Evolutionary conservation across 2,888 invertebrate genomes (phyloP).

Genomic region (Bedellia somnulentella): DNA sequence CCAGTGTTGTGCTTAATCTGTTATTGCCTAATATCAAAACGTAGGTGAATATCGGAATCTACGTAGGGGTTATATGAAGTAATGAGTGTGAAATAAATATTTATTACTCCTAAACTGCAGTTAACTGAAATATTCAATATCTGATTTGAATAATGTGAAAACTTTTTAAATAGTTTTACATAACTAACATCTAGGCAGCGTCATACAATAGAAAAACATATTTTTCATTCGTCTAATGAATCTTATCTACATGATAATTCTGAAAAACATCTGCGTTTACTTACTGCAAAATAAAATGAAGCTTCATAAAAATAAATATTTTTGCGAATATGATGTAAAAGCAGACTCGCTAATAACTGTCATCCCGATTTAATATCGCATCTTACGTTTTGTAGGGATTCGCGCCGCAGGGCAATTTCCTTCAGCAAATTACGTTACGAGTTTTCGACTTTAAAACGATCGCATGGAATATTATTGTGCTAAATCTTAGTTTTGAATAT

Average conservation of each 20-base stretch:
- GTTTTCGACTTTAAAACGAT: too few species aligned
- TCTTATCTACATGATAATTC: too few species aligned
- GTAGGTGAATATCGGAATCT: neutral
- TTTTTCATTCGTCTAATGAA: neutral
- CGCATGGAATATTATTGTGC: too few species aligned
- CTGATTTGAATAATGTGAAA: too few species aligned
- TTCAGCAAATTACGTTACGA: slow-evolving; percentile 54
- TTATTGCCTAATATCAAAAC: neutral
- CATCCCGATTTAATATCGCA: slow-evolving; percentile 56
- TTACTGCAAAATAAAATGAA: neutral
- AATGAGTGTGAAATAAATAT: too few species aligned
- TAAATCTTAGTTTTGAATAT: too few species aligned
- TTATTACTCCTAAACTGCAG: too few species aligned
- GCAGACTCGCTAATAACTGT: slow-evolving; percentile 44
- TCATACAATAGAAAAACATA: neutral
- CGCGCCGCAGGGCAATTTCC: slow-evolving; percentile 48
- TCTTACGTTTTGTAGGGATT: slow-evolving; percentile 45
- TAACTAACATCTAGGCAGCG: neutral
- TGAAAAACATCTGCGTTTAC: too few species aligned
- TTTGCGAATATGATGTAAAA: slow-evolving; percentile 7
- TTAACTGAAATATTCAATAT: too few species aligned
- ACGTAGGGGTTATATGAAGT: too few species aligned
- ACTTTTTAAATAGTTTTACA: neutral
- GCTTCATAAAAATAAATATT: neutral
- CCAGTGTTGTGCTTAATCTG: neutral